A percentile compares a stretch with the other conserved stretches of the same genome.
Evolutionary conservation across 2,797 vertebrate genomes (phyloP).

Genomic region (Eulemur coronatus): DNA sequence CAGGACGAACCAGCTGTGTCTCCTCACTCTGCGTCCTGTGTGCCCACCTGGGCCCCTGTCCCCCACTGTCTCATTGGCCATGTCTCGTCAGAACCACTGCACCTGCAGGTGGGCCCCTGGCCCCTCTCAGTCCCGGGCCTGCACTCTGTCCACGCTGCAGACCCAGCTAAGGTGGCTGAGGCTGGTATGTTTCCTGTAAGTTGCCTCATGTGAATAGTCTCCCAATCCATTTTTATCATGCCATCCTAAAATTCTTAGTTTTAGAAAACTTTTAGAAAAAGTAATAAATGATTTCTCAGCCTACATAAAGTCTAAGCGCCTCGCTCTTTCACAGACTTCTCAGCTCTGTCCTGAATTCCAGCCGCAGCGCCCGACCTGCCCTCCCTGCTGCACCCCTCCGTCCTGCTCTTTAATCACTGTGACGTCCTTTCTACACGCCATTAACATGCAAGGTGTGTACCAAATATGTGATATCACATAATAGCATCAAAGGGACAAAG

Average conservation of each 20-base stretch:
- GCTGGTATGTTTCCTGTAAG: neutral
- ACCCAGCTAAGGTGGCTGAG: neutral
- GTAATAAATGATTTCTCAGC: neutral
- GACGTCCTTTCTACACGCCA: neutral
- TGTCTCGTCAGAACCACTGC: neutral
- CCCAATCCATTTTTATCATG: neutral
- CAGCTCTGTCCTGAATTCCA: neutral
- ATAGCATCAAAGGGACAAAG: neutral
- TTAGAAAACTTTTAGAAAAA: too few species aligned
- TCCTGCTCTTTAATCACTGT: neutral
- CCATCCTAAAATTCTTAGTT: neutral
- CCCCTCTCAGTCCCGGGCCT: neutral
- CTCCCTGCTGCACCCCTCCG: fast-evolving
- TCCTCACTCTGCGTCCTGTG: neutral
- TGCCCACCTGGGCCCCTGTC: neutral
- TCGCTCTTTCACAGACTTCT: neutral
- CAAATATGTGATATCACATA: neutral
- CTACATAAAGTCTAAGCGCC: neutral
- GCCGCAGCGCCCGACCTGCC: neutral
- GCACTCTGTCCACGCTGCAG: neutral
- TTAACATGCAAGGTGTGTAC: neutral
- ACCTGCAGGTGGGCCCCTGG: neutral
- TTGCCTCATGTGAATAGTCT: neutral
- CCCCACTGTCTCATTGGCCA: neutral
- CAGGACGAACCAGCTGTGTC: neutral